Percentiles rank a stretch among this genome's conserved stretches.
phyloP scores from a whole-genome alignment of 1,140 invertebrate genomes.

The Drosophila truncata region DNA sequence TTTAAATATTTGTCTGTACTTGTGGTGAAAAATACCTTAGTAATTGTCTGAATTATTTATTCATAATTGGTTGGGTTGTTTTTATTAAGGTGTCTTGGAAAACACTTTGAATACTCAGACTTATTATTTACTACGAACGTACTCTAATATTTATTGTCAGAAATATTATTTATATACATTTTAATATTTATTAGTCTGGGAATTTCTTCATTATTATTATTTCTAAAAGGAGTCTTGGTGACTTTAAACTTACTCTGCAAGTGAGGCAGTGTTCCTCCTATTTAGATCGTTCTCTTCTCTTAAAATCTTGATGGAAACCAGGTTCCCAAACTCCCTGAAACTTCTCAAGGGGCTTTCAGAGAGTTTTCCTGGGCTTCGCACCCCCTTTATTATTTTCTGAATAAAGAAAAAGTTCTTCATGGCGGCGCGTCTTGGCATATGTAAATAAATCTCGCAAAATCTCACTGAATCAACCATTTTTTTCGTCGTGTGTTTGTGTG shows the following conservation, averaged over 20 bases:
- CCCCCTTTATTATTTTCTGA: conserved; percentile 20
- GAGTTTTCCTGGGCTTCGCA: conserved; percentile 20
- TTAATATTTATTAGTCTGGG: background rate
- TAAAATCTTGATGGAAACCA: background rate
- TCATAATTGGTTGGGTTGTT: background rate
- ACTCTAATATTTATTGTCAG: background rate
- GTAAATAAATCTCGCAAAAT: conserved; percentile 74
- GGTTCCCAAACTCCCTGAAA: conserved; percentile 14
- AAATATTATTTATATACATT: background rate
- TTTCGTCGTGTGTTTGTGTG: conserved; percentile 18
- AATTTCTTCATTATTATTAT: background rate
- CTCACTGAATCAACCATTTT: conserved; percentile 69
- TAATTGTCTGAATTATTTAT: conserved; percentile 8
- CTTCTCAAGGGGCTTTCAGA: conserved; percentile 26
- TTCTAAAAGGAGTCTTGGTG: background rate
- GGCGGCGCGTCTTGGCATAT: conserved; percentile 66
- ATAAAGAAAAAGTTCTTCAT: conserved; percentile 56
- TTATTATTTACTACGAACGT: background rate
- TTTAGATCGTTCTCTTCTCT: conserved; percentile 2
- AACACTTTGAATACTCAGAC: background rate
- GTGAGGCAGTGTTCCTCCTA: background rate
- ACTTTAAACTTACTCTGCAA: background rate
- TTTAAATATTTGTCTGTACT: conserved; percentile 8
- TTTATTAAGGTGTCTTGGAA: background rate
- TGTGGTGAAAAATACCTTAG: conserved; percentile 8